Evolutionary conservation across 2,888 invertebrate species (phyloP), one percentile per base, ranked within the genome.

Genomic region (Idaea dimidiata): DNA sequence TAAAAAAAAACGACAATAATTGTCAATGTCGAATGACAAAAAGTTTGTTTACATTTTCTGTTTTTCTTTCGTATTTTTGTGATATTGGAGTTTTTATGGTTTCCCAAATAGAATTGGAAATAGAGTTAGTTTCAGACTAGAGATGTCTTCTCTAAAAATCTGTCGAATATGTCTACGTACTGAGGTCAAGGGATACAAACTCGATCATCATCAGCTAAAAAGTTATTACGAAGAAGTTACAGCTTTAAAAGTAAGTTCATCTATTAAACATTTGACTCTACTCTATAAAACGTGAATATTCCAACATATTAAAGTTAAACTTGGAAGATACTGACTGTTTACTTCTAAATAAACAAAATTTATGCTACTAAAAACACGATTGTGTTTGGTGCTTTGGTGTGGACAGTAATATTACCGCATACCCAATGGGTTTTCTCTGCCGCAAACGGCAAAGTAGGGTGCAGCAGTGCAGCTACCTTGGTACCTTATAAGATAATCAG

Each of bases 101-200:
- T 43, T 43, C 10, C 43, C 33, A 10, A 33, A 33, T 3, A 43
- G 6, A 43, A 43, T 43, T 43, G 2, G 8, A 3, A n/a, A n/a
- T n/a, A n/a, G 43, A 43, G 43, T 43, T 10, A 43, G 14, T 43
- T 43, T 3, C 7, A 8, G 14, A 8, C 10, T 14, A 43, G 10
- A 8, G 43, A 86, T 85, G 85, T 68, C 76, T 57, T 73, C 77
- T 18, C 63, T 81, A 16, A 76, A 80, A 73, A 72, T 81, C 65
- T 86, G 86, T 63, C 77, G 85, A 58, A 82, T 84, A 66, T 86
- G 86, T 64, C 71, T 86, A 17, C 72, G 72, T 31, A 80, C 77
- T 17, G 81, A 82, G 59, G 77, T 74, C 10, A 83, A 81, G 73
- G 72, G 84, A 62, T 84, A 78, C 65, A 75, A 78, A 62, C 78